Evolutionary conservation across 2,113 vertebrate species (phyloP).

Genomic region (Vombatus ursinus): DNA sequence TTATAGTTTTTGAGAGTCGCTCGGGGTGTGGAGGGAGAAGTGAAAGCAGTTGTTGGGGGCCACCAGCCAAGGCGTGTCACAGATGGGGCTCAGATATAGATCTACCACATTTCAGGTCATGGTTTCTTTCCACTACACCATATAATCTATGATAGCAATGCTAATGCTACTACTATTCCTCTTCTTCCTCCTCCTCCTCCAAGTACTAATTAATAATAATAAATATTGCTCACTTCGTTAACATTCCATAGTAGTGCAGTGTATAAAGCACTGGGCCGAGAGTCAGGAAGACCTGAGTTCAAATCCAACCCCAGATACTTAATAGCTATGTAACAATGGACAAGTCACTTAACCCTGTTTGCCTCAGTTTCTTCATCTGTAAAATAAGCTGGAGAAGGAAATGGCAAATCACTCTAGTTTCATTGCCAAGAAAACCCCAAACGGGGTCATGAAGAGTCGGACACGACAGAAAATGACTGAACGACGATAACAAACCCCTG

Average conservation of each 20-base stretch:
- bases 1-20: neutral
- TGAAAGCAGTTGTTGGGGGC: neutral
- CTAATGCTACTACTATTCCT: neutral
- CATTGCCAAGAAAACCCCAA: too few species aligned
- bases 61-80: neutral
- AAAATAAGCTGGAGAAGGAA: too few species aligned
- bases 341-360: too few species aligned
- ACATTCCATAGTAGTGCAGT: neutral
- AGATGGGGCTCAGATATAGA: neutral
- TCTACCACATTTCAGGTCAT: neutral
- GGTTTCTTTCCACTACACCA: neutral
- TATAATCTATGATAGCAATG: neutral
- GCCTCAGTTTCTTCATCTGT: too few species aligned
- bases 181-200: neutral
- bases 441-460: too few species aligned
- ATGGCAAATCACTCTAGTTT: too few species aligned
- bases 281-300: neutral
- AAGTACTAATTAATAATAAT: neutral
- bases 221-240: neutral
- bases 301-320: too few species aligned
- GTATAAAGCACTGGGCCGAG: neutral
- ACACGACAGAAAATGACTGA: neutral
- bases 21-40: neutral
- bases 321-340: too few species aligned
- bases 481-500: neutral